phyloP scores from a whole-genome alignment of 2,113 vertebrate species.

The Orientallactaga bullata region DNA sequence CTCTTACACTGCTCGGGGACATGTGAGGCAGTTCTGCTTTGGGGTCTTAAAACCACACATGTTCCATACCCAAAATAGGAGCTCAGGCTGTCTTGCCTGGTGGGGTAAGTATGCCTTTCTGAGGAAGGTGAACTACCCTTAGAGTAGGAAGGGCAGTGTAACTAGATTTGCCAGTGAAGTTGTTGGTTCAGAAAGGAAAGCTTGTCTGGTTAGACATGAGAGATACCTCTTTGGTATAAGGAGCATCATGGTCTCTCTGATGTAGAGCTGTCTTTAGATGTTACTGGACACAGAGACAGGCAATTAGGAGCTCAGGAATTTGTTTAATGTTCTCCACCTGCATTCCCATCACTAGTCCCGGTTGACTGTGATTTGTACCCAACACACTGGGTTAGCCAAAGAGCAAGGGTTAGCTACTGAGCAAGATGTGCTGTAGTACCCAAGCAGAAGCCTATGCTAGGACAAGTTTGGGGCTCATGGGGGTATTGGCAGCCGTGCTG shows the following conservation, averaged over 20 bases:
- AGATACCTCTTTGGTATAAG: not conserved
- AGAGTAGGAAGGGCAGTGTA: not conserved
- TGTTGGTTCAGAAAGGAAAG: not conserved
- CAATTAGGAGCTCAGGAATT: not conserved
- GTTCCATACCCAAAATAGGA: not conserved
- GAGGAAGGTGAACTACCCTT: not conserved
- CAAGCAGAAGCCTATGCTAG: too few species aligned
- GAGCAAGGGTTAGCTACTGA: not conserved
- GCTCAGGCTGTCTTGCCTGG: not conserved
- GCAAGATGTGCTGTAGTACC: not conserved
- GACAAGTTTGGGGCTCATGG: not conserved
- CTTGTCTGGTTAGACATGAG: not conserved
- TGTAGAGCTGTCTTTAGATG: not conserved
- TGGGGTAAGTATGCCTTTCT: not conserved
- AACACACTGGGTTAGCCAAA: too few species aligned
- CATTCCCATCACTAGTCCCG: not conserved
- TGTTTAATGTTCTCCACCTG: not conserved
- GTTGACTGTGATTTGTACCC: not conserved
- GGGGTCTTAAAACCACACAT: not conserved
- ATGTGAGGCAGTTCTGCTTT: not conserved
- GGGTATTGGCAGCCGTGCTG: not conserved
- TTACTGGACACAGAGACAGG: not conserved
- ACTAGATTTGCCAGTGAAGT: not conserved
- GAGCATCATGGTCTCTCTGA: not conserved
- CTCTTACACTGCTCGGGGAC: not conserved